Evolutionary conservation across 2,888 invertebrate species (phyloP).

Genomic region (Harmothoe impar): DNA sequence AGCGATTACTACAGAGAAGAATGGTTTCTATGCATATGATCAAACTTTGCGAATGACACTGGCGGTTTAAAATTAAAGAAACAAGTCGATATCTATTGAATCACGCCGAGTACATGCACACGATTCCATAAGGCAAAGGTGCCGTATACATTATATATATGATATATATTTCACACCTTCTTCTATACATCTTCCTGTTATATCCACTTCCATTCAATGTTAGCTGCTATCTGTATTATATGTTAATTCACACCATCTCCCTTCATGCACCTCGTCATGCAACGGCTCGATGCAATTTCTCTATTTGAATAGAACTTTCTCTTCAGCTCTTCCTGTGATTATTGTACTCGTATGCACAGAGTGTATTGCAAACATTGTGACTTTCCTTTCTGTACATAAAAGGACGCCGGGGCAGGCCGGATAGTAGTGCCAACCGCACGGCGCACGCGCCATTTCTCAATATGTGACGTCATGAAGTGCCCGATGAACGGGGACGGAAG

Average conservation of each 20-base stretch:
- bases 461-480: constrained; percentile 46
- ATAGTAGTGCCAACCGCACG: neutral
- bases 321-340: constrained; percentile 24
- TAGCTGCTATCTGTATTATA: neutral
- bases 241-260: neutral
- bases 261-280: constrained; percentile 28
- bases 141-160: neutral
- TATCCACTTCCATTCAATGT: constrained; percentile 37
- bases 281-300: constrained; percentile 46
- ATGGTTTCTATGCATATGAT: no score
- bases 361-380: constrained; percentile 50
- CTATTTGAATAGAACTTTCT: neutral
- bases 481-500: neutral
- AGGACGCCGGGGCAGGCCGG: neutral
- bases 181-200: neutral
- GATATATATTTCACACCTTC: neutral
- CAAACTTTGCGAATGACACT: no score
- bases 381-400: neutral
- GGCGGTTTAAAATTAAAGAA: no score
- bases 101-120: no score
- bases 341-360: constrained; percentile 11
- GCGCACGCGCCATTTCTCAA: neutral
- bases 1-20: neutral
- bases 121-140: no score
- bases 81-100: no score